Evolutionary conservation across 2,888 invertebrate genomes (phyloP).

Genomic region (Drosophila longiperda): DNA sequence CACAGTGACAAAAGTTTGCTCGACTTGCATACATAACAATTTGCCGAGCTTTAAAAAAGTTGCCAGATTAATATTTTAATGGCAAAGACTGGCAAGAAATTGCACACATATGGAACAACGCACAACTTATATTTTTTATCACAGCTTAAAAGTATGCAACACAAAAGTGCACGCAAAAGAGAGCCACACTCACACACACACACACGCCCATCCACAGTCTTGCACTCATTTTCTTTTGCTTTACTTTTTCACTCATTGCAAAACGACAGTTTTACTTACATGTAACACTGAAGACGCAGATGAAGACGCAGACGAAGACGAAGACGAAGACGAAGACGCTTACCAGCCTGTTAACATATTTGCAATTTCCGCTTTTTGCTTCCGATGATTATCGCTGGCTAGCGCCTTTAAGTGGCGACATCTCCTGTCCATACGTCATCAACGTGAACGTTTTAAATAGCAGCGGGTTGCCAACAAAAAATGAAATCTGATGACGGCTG

Average conservation of each 20-base stretch:
- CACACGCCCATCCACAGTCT: not conserved
- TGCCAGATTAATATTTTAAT: conserved; percentile 58
- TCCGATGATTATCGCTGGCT: conserved; percentile 52
- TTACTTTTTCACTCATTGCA: conserved; percentile 25
- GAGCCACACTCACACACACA: conserved; percentile 11
- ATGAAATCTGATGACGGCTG: conserved; percentile 72
- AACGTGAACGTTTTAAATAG: conserved; percentile 49
- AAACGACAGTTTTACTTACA: conserved; percentile 64
- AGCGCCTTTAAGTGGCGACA: conserved; percentile 58
- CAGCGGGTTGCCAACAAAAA: conserved; percentile 16
- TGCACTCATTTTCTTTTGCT: conserved; percentile 11
- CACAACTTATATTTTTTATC: conserved; percentile 13
- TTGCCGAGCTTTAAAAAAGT: conserved; percentile 55
- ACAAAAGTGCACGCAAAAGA: conserved; percentile 22
- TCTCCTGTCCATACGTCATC: conserved; percentile 54
- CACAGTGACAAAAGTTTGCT: conserved; percentile 27
- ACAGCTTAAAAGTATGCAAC: conserved; percentile 69
- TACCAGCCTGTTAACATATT: conserved; percentile 53
- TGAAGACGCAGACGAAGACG: not conserved
- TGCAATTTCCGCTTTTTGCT: conserved; percentile 78
- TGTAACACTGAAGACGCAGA: conserved; percentile 38
- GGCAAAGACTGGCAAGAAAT: conserved; percentile 24
- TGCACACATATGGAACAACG: conserved; percentile 45
- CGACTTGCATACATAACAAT: conserved; percentile 57
- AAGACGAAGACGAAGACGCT: not conserved